phyloP scores from a whole-genome alignment of 2,797 vertebrate species.

The Masticophis lateralis region DNA sequence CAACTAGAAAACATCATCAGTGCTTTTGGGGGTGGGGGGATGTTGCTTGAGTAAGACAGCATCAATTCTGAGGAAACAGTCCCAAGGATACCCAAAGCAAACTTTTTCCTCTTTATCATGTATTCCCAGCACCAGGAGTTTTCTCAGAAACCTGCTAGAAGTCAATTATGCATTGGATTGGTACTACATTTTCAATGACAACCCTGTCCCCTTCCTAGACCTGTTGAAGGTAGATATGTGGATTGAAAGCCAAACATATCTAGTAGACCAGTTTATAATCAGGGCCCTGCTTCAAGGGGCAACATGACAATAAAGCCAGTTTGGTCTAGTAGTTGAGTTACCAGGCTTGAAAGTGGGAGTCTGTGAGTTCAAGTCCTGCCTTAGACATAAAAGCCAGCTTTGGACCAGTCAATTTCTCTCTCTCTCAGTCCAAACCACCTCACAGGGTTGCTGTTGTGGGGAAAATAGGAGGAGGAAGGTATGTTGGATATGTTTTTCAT shows the following conservation, averaged over 20 bases:
- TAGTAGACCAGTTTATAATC: background rate
- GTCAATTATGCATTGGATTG: too few relatives aligned
- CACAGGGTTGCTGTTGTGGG: background rate
- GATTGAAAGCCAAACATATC: background rate
- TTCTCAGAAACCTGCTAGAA: background rate
- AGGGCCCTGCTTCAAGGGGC: background rate
- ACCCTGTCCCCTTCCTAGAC: background rate
- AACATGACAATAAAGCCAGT: background rate
- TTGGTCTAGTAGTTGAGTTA: background rate
- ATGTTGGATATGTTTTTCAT: background rate
- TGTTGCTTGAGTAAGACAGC: background rate
- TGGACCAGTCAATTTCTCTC: background rate
- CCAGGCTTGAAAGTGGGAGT: background rate
- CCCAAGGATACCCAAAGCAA: background rate
- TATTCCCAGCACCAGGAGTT: background rate
- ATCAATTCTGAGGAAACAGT: background rate
- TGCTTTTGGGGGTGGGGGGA: background rate
- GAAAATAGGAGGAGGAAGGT: background rate
- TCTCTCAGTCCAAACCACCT: background rate
- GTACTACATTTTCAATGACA: background rate
- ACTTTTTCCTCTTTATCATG: background rate
- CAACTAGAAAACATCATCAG: background rate
- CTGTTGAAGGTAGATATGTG: background rate
- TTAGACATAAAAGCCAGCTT: background rate
- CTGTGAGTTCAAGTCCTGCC: background rate